Evolutionary conservation across 1,140 invertebrate species (phyloP).

Genomic region (Steinernema khuongi): DNA sequence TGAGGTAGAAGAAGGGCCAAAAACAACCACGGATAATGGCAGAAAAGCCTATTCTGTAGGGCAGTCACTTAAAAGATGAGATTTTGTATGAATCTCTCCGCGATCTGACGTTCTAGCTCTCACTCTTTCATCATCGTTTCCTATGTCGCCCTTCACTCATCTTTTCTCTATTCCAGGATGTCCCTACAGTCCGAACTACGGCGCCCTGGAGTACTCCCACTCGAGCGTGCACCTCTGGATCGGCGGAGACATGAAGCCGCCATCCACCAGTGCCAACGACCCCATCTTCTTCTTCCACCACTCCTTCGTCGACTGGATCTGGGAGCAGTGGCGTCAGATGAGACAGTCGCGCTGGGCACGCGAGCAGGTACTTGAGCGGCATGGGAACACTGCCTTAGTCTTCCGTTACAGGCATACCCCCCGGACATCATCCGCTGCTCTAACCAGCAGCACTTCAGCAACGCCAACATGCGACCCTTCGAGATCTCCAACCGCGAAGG

Average conservation of each 20-base stretch:
- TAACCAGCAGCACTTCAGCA: conserved; percentile 55
- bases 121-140: too few species aligned
- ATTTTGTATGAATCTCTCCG: too few species aligned
- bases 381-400: not conserved
- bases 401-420: conserved; percentile 42
- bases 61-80: too few species aligned
- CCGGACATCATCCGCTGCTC: conserved; percentile 45
- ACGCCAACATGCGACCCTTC: conserved; percentile 53
- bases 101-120: too few species aligned
- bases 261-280: conserved; percentile 58
- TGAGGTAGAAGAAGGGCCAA: too few species aligned
- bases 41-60: too few species aligned
- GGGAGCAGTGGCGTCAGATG: conserved; percentile 56
- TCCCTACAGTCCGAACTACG: conserved; percentile 52
- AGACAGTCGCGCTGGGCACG: conserved; percentile 41
- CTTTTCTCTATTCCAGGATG: conserved; percentile 37
- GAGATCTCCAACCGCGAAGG: conserved; percentile 51
- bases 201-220: conserved; percentile 55
- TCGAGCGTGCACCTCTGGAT: conserved; percentile 55
- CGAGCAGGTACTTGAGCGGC: conserved; percentile 33
- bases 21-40: too few species aligned
- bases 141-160: too few species aligned
- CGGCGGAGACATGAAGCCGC: conserved; percentile 58
- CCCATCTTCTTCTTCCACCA: conserved; percentile 57
- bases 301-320: conserved; percentile 59